Conservation (phyloP, 2,113 vertebrate genomes). For the Poeciliopsis prolifica region DNA sequence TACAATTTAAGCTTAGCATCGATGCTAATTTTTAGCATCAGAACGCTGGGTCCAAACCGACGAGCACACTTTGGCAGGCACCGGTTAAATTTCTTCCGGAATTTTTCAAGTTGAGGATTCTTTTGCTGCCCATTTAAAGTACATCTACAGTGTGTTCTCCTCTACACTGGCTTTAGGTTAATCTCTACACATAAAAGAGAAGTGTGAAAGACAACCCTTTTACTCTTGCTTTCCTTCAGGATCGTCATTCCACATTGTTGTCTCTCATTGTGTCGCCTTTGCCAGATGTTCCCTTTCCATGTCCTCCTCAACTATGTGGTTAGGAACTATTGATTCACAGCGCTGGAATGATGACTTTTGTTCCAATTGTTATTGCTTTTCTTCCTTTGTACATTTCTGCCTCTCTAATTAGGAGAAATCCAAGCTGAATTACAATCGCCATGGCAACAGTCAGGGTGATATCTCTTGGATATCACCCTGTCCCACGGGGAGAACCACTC, state of each 20-base stretch:
- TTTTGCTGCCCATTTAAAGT: conserved; percentile 1
- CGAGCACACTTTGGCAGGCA: too few species aligned
- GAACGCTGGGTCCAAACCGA: too few species aligned
- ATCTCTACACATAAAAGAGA: neutral
- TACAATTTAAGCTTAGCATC: too few species aligned
- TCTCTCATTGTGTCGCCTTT: neutral
- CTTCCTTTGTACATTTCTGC: conserved; percentile 36
- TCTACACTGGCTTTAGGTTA: neutral
- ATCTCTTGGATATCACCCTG: conserved; percentile 73
- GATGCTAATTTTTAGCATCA: too few species aligned
- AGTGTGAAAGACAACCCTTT: neutral
- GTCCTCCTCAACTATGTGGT: neutral
- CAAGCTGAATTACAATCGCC: conserved; percentile 73
- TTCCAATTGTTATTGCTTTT: conserved; percentile 12
- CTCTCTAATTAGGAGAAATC: conserved; percentile 70
- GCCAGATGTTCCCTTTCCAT: neutral
- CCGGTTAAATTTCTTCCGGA: too few species aligned
- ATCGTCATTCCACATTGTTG: neutral
- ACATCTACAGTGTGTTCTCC: neutral
- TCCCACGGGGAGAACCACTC: conserved; percentile 69
- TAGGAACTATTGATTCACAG: conserved; percentile 25
- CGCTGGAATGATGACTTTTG: conserved; percentile 32
- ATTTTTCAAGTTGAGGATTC: neutral
- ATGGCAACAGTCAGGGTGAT: conserved; percentile 78
- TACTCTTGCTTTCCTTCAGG: neutral